A percentile compares a stretch with the other conserved stretches of the same genome.
Evolutionary conservation across 2,113 vertebrate genomes (phyloP).

Genomic region (Hepsetus odoe): DNA sequence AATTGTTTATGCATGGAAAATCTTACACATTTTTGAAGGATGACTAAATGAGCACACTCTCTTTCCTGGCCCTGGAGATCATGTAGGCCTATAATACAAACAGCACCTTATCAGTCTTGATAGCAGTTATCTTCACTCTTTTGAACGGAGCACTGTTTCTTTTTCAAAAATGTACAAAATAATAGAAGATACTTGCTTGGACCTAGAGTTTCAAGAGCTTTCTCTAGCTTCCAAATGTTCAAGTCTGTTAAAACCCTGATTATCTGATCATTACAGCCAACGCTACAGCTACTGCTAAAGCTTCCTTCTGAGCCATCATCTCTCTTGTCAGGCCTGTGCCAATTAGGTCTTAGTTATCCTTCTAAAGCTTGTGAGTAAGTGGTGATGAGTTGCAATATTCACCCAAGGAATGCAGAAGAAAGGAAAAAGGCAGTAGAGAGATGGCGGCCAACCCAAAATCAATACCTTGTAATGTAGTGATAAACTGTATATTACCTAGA

Average conservation of each 20-base stretch:
- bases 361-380: neutral
- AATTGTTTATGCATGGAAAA: neutral
- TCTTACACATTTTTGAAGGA: neutral
- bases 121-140: neutral
- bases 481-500: conserved; percentile 9
- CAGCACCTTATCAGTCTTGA: neutral
- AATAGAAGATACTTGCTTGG: conserved; percentile 1
- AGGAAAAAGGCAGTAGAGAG: conserved; percentile 18
- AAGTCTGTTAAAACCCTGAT: conserved; percentile 35
- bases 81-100: neutral
- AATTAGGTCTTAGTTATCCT: conserved; percentile 45
- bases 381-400: conserved; percentile 37
- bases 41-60: neutral
- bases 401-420: conserved; percentile 19
- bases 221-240: neutral
- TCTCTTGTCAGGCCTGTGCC: conserved; percentile 15
- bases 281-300: conserved; percentile 24
- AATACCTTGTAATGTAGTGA: conserved; percentile 21
- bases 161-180: neutral
- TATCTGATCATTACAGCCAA: conserved; percentile 38
- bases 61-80: neutral
- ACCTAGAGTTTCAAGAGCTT: conserved; percentile 9
- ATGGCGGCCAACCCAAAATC: neutral
- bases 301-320: conserved; percentile 11
- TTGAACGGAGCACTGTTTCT: neutral